Base-by-base conservation (phyloP, 2,888 invertebrate genomes). In the Ptychoptera contaminata region DNA sequence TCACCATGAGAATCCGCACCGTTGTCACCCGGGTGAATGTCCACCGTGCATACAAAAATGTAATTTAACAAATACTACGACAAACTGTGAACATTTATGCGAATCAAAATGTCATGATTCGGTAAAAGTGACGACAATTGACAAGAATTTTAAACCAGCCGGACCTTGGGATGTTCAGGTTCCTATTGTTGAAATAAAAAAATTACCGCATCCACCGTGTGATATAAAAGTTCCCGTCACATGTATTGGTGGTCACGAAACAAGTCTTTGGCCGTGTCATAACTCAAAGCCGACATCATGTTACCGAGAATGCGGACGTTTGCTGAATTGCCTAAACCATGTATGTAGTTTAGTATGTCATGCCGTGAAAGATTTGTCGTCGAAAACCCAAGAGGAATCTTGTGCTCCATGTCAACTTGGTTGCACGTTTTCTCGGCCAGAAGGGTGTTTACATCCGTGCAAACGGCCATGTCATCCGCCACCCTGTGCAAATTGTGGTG, bases 1-100 rank as follows among this genome's bases (percentile, higher is more conserved):
- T 64, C 86, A 91, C 53, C 94, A 94, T 60, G 74, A 82, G 47
- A 78, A 81, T 51, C 71, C 71, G 12, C 90, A 90, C 61, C 69
- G 68, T 41, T 92, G 91, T 56, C 91, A 92, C 59, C 82, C 82
- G 54, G 83, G 82, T 1, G 74, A 78, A 31, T 92, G 91, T 58
- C 84, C 91, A 1, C 77, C 82, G 0, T 94, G 94, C 58, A 72
- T 68, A 48, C 81, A 86, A 54, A 67, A 74, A 35, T 94, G 94
- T 60, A 69, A 70, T 9, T 73, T 80, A 8, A 47, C 48, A 40
- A 63, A 63, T 48, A 54, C 55, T 31, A 49, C 48, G 2, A 56
- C 53, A 46, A 37, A 60, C 59, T 54, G 62, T 44, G 52, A 50
- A 0, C 91, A 91, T 57, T 59, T 63, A 2, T 91, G 90, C 60